Evolutionary conservation across 2,113 vertebrate species (phyloP).

Genomic region (Nannospalax galili): DNA sequence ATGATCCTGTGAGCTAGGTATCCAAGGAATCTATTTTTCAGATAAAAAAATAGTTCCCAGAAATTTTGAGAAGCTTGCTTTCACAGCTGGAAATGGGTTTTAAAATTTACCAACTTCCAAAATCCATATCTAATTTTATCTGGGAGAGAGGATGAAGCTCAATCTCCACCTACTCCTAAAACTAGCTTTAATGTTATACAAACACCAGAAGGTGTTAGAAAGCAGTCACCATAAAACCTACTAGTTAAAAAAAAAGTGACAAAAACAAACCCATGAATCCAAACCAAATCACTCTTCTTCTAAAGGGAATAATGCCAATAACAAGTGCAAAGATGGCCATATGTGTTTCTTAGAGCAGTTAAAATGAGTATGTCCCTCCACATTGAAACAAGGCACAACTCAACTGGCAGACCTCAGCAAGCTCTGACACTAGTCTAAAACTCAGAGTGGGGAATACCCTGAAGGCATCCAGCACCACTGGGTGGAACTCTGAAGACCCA

Average conservation of each 20-base stretch:
- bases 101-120: not conserved
- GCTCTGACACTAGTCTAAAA: not conserved
- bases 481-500: not conserved
- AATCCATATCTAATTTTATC: not conserved
- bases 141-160: not conserved
- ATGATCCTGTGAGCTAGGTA: not conserved
- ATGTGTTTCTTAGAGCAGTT: not conserved
- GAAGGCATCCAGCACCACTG: no score
- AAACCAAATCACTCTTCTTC: slow-evolving; percentile 24
- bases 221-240: slow-evolving; percentile 31
- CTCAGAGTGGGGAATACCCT: not conserved
- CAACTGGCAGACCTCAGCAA: not conserved
- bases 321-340: not conserved
- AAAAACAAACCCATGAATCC: not conserved
- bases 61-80: not conserved
- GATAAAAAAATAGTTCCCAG: not conserved
- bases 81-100: not conserved
- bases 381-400: not conserved
- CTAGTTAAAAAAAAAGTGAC: not conserved
- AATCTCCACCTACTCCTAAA: not conserved
- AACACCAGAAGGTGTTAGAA: slow-evolving; percentile 59
- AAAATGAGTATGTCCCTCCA: not conserved
- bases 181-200: slow-evolving; percentile 1
- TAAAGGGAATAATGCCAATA: not conserved
- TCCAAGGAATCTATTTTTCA: not conserved